These are phyloP conservation scores for Orchestia grillus DNA, from an alignment of 1,140 invertebrate species.

Conservation along the genomic window DNA sequence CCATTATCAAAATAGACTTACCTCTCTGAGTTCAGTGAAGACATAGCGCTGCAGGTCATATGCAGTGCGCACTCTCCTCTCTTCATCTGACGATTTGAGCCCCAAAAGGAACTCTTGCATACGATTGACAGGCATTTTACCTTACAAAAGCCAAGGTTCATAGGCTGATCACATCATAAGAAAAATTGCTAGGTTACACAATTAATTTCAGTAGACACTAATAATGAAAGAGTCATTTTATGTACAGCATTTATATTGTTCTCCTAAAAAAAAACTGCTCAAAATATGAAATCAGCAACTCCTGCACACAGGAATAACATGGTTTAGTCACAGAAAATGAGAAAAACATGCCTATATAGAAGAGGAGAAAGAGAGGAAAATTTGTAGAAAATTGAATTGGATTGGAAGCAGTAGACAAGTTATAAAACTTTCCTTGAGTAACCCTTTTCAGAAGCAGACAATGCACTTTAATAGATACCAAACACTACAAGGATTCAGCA, in stretches of 20 bases:
- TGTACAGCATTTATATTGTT: background rate
- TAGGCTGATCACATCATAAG: background rate
- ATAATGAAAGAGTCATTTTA: background rate
- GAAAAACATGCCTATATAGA: too few species aligned
- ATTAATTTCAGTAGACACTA: background rate
- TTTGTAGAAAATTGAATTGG: too few species aligned
- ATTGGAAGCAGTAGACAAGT: too few species aligned
- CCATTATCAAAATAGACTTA: background rate
- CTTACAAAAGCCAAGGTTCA: background rate
- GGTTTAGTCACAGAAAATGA: too few species aligned
- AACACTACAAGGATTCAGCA: too few species aligned
- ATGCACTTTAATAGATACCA: too few species aligned
- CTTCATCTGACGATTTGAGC: conserved; percentile 89
- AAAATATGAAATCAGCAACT: background rate
- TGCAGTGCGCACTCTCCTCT: conserved; percentile 85
- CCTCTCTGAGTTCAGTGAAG: conserved; percentile 78
- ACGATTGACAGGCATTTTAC: background rate
- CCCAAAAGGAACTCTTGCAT: conserved; percentile 81
- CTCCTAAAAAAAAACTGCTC: background rate
- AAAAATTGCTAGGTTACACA: background rate
- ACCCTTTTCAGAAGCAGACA: too few species aligned
- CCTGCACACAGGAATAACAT: too few species aligned
- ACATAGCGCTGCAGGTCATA: conserved; percentile 91
- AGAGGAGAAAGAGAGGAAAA: too few species aligned
- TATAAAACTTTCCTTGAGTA: too few species aligned